phyloP scores from a whole-genome alignment of 2,888 invertebrate genomes.

The Eupithecia subfuscata region DNA sequence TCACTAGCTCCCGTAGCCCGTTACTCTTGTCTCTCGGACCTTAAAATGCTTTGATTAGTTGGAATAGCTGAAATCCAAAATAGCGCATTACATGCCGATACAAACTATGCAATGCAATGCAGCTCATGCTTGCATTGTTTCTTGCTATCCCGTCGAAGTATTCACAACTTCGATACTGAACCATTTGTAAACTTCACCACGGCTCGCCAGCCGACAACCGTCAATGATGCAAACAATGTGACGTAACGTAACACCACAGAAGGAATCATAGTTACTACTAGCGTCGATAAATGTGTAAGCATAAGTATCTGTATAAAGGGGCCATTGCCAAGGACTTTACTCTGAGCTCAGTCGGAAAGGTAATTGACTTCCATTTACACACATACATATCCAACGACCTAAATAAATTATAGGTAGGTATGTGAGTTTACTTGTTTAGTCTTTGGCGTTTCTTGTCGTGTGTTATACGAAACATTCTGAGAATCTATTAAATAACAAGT shows the following conservation, averaged over 20 bases:
- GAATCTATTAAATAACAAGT: neutral
- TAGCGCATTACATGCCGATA: conserved; percentile 4
- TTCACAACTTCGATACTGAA: conserved; percentile 20
- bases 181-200: conserved; percentile 50
- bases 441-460: conserved; percentile 1
- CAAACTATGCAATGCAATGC: conserved; percentile 8
- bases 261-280: conserved; percentile 38
- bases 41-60: neutral
- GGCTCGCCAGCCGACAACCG: conserved; percentile 49
- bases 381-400: conserved; percentile 41
- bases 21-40: neutral
- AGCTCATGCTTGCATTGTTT: conserved; percentile 14
- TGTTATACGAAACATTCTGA: neutral
- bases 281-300: conserved; percentile 68
- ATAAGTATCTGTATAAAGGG: conserved; percentile 71
- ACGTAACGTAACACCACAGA: conserved; percentile 55
- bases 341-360: conserved; percentile 69
- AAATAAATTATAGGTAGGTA: conserved; percentile 39
- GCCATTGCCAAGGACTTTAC: conserved; percentile 77
- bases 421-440: conserved; percentile 25
- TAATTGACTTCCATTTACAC: conserved; percentile 69
- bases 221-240: conserved; percentile 68
- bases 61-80: neutral
- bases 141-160: conserved; percentile 15
- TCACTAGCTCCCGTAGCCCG: neutral